Percentiles rank a stretch among this genome's conserved stretches.
Evolutionary conservation across 2,888 invertebrate genomes (phyloP).

Genomic region (Podotricha telesiphe): DNA sequence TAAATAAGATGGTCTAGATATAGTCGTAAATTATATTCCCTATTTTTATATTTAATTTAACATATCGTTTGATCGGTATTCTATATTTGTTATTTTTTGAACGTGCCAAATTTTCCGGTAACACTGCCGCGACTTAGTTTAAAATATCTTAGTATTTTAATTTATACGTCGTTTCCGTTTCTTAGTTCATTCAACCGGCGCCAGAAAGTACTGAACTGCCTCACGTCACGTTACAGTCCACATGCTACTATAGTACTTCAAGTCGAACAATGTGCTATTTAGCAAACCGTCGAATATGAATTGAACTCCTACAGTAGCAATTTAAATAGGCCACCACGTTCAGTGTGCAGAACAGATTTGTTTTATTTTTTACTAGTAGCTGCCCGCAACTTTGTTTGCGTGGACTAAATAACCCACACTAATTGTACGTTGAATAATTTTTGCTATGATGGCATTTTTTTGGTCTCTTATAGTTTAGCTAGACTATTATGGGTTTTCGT

Average conservation of each 20-base stretch:
- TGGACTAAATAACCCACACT: no score
- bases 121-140: constrained; percentile 37
- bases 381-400: no score
- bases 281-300: constrained; percentile 38
- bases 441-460: no score
- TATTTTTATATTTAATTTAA: not conserved
- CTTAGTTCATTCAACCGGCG: constrained; percentile 43
- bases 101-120: constrained; percentile 25
- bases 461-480: no score
- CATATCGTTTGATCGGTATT: not conserved
- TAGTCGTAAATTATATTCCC: not conserved
- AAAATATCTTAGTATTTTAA: constrained; percentile 42
- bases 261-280: constrained; percentile 39
- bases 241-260: constrained; percentile 29
- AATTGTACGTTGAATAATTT: no score
- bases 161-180: constrained; percentile 42
- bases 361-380: no score
- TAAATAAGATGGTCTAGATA: no score
- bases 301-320: constrained; percentile 37
- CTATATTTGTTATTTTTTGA: not conserved
- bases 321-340: constrained; percentile 33
- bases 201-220: constrained; percentile 46
- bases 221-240: constrained; percentile 54
- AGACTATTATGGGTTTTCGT: no score
- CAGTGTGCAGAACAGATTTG: constrained; percentile 25